Conservation (phyloP, 2,113 vertebrate genomes). For the Menidia beryllina region DNA sequence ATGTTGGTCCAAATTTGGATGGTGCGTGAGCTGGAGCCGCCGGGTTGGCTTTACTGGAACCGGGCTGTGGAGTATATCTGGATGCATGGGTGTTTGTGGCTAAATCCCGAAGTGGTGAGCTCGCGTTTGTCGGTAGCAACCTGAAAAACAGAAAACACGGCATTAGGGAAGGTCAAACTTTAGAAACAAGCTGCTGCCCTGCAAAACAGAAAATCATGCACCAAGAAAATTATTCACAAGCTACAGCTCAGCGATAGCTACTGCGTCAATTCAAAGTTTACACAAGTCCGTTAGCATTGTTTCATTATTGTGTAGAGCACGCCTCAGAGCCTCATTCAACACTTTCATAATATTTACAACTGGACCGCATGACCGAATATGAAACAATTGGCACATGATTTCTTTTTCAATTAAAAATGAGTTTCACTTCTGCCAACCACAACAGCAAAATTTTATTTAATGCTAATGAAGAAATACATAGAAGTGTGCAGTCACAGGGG, state of each 20-base stretch:
- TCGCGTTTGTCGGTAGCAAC: conserved; percentile 25
- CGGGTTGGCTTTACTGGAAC: conserved; percentile 30
- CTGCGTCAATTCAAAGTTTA: too few species aligned
- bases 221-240: neutral
- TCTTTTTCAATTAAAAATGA: neutral
- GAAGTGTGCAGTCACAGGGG: too few species aligned
- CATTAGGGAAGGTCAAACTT: neutral
- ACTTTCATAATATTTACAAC: neutral
- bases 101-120: conserved; percentile 24
- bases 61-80: conserved; percentile 28
- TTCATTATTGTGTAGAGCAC: neutral
- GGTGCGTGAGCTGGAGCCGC: conserved; percentile 3
- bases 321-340: neutral
- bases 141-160: conserved; percentile 42
- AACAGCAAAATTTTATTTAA: neutral
- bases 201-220: neutral
- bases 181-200: neutral
- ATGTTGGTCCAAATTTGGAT: conserved; percentile 49
- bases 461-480: too few species aligned
- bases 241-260: too few species aligned
- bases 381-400: too few species aligned
- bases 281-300: too few species aligned
- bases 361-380: too few species aligned
- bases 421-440: neutral
- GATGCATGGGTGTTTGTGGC: conserved; percentile 46